phyloP scores from a whole-genome alignment of 2,797 vertebrate species.

The Cyprinodon diabolis region DNA sequence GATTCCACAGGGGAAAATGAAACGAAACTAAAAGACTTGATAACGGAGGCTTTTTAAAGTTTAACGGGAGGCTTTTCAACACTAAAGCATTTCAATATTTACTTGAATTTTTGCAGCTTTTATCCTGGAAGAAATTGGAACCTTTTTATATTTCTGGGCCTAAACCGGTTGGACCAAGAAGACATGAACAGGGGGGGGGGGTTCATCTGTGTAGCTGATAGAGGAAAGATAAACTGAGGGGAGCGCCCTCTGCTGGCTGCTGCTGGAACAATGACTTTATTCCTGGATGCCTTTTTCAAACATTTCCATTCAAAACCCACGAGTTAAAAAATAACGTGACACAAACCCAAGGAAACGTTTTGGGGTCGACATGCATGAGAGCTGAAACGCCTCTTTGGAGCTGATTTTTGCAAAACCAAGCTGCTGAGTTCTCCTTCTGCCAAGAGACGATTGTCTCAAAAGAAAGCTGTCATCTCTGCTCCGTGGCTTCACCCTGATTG shows the following conservation, averaged over 20 bases:
- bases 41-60: no score
- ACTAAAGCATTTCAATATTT: no score
- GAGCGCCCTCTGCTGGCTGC: conserved; percentile 33
- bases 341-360: neutral
- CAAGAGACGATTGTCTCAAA: neutral
- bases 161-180: neutral
- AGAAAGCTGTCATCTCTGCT: neutral
- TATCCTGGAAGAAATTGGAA: no score
- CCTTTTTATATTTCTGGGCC: neutral
- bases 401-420: neutral
- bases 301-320: neutral
- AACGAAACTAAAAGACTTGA: no score
- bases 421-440: neutral
- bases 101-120: no score
- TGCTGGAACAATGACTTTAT: neutral
- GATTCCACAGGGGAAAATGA: no score
- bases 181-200: neutral
- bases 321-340: neutral
- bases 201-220: neutral
- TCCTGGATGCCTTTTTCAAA: neutral
- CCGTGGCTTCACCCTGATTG: neutral
- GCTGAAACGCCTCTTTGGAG: neutral
- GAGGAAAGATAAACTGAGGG: neutral
- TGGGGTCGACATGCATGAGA: neutral
- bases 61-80: no score